A percentile compares a stretch with the other conserved stretches of the same genome.
Evolutionary conservation across 2,797 vertebrate species (phyloP).

Genomic region (Melanotaenia trifasciata): DNA sequence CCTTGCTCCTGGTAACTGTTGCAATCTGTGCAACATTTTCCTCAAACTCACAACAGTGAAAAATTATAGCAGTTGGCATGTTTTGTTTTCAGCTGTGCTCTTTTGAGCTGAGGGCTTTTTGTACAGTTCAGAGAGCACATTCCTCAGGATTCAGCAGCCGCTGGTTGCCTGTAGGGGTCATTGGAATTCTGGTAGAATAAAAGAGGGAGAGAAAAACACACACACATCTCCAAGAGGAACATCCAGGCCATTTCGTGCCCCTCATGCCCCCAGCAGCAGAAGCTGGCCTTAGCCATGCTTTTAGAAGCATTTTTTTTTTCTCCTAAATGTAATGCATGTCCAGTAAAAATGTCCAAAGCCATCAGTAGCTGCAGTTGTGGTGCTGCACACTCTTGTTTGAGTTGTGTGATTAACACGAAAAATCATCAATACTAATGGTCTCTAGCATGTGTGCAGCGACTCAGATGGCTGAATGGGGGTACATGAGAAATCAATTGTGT

Average conservation of each 20-base stretch:
- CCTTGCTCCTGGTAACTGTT: constrained; percentile 46
- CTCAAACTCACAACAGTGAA: constrained; percentile 87
- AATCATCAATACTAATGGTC: constrained; percentile 63
- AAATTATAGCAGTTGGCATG: constrained; percentile 93
- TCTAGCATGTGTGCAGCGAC: constrained; percentile 49
- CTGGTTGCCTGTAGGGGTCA: constrained; percentile 91
- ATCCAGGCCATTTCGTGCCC: constrained; percentile 70
- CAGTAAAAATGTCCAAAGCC: constrained; percentile 51
- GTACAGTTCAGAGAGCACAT: constrained; percentile 98
- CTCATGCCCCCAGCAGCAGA: constrained; percentile 53
- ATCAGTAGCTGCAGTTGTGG: constrained; percentile 41
- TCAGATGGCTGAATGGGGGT: constrained; percentile 56
- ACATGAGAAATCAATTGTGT: constrained; percentile 73
- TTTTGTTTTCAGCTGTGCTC: constrained; percentile 93
- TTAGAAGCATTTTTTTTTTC: constrained; percentile 33
- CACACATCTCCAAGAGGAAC: constrained; percentile 55
- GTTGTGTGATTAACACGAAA: constrained; percentile 56
- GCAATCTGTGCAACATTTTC: constrained; percentile 82
- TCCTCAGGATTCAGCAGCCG: constrained; percentile 91
- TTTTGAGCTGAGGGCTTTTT: constrained; percentile 88
- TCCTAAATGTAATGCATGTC: constrained; percentile 43
- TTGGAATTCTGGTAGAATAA: constrained; percentile 87
- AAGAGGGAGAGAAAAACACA: constrained; percentile 56
- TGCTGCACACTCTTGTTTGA: constrained; percentile 15
- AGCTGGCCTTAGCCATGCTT: constrained; percentile 40